These are phyloP conservation scores for Alsophila aescularia DNA, from an alignment of 2,888 invertebrate species.

Conservation along the genomic window DNA sequence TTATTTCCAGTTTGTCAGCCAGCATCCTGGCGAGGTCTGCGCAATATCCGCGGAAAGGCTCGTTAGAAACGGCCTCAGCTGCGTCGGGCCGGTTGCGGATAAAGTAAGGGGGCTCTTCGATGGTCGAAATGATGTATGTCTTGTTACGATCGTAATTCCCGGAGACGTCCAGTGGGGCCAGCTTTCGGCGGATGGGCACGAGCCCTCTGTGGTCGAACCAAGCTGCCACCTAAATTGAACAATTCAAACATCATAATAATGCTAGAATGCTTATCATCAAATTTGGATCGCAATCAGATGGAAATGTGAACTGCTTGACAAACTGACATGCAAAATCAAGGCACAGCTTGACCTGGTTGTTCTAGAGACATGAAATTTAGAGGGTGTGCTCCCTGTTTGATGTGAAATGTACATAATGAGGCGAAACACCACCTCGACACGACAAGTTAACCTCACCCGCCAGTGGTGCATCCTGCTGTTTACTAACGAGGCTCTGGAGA, in stretches of 20 bases:
- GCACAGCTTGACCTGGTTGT: too few relatives aligned
- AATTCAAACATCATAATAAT: background rate
- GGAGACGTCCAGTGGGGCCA: conserved; percentile 86
- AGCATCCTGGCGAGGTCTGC: conserved; percentile 94
- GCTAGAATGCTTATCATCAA: background rate
- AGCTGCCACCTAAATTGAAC: conserved; percentile 87
- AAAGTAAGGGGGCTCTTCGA: conserved; percentile 94
- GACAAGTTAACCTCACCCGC: too few relatives aligned
- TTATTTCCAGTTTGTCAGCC: conserved; percentile 91
- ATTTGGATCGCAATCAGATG: background rate
- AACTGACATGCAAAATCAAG: background rate
- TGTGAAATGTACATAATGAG: too few relatives aligned
- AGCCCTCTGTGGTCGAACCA: conserved; percentile 94
- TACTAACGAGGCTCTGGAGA: too few relatives aligned
- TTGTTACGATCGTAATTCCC: conserved; percentile 90
- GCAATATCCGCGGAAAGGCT: conserved; percentile 95
- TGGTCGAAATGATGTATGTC: conserved; percentile 94
- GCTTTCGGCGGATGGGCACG: conserved; percentile 89
- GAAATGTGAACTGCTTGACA: background rate
- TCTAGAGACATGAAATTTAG: too few relatives aligned
- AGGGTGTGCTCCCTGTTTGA: too few relatives aligned
- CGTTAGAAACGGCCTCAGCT: conserved; percentile 87
- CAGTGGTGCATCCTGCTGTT: too few relatives aligned
- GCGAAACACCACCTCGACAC: too few relatives aligned
- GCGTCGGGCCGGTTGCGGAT: conserved; percentile 89